Percentiles rank a stretch among this genome's conserved stretches.
These are phyloP conservation scores for Holothuria leucospilota DNA, from an alignment of 53 echinoderm and acorn worm genomes.

Conservation along the genomic window DNA sequence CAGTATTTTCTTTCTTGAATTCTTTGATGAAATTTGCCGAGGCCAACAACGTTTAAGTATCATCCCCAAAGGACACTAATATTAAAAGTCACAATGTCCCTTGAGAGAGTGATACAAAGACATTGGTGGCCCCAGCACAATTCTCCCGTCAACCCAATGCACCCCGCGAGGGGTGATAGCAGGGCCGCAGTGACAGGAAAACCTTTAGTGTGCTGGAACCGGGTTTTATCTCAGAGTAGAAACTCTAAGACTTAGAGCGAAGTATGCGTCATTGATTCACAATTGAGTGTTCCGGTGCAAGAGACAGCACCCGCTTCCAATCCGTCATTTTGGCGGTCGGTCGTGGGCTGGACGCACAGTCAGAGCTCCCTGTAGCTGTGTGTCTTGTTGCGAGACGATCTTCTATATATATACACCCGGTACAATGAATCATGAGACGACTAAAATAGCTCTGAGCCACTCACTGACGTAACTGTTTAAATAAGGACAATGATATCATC, in stretches of 20 bases:
- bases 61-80: no score
- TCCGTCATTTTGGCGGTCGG: conserved; percentile 4
- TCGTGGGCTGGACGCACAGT: no score
- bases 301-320: conserved; percentile 52
- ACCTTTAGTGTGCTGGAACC: conserved; percentile 35
- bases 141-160: conserved; percentile 47
- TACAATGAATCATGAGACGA: no score
- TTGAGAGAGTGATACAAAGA: background rate
- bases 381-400: background rate
- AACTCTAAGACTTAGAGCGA: conserved; percentile 58
- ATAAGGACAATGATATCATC: no score
- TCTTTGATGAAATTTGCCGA: no score
- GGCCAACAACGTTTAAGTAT: no score
- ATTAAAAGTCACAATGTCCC: no score
- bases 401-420: no score
- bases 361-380: background rate
- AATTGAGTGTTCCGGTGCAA: background rate
- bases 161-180: conserved; percentile 47
- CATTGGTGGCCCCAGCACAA: conserved; percentile 52
- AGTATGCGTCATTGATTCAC: conserved; percentile 42
- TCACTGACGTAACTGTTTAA: no score
- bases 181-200: conserved; percentile 52
- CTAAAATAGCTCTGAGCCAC: no score
- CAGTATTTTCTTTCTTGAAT: no score
- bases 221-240: conserved; percentile 47